phyloP scores from a whole-genome alignment of 2,888 invertebrate genomes.

The Polia nebulosa region DNA sequence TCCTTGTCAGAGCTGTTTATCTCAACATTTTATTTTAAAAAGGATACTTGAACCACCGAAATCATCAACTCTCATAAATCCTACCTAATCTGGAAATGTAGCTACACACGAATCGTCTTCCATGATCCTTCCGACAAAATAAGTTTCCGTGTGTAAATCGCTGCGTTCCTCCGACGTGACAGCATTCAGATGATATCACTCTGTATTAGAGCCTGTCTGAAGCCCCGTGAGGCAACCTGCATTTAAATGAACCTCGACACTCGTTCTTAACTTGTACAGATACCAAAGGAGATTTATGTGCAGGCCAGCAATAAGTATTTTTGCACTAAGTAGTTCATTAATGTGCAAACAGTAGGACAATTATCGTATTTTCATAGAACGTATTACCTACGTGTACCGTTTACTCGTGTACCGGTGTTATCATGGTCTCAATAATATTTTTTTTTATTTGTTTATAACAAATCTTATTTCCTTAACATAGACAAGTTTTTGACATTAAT shows the following conservation, averaged over 20 bases:
- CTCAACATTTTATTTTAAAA: background rate
- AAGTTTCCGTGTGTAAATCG: constrained; percentile 72
- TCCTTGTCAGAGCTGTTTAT: no score
- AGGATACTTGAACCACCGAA: background rate
- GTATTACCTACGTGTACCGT: no score
- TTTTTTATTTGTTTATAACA: no score
- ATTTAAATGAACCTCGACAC: constrained; percentile 71
- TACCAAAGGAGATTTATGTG: background rate
- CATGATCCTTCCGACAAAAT: constrained; percentile 65
- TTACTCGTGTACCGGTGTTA: no score
- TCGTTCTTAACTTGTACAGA: constrained; percentile 46
- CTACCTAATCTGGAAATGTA: constrained; percentile 35
- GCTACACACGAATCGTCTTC: constrained; percentile 14
- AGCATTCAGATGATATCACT: constrained; percentile 71
- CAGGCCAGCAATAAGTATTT: no score
- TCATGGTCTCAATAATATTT: no score
- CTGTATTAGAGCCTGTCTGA: constrained; percentile 65
- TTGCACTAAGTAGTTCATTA: background rate
- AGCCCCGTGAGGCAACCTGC: constrained; percentile 63
- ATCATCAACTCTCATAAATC: constrained; percentile 37
- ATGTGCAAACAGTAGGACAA: no score
- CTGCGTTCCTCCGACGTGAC: constrained; percentile 66
- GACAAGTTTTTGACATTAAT: no score
- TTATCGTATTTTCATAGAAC: no score
- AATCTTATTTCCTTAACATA: no score